Percentiles rank a stretch among this genome's conserved stretches.
Conservation (phyloP, 2,797 vertebrate species). For the Tarsius wallacei region DNA sequence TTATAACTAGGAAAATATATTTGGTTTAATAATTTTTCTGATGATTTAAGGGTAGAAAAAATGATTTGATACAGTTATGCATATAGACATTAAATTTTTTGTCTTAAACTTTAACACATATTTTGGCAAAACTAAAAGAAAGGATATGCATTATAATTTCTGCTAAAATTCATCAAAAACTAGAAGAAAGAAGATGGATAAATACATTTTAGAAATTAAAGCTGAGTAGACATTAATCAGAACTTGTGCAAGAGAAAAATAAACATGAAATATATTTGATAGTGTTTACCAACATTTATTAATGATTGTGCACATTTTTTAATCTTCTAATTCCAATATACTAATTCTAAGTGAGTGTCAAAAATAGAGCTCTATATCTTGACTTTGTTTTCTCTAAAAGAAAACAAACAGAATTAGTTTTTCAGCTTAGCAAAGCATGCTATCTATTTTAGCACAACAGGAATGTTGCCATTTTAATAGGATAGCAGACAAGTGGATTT, state of each 20-base stretch:
- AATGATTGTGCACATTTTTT: slow-evolving; percentile 7
- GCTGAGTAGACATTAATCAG: background rate
- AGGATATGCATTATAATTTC: background rate
- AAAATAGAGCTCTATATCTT: background rate
- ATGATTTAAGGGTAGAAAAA: background rate
- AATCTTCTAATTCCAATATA: background rate
- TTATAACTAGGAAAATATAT: background rate
- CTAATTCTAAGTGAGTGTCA: background rate
- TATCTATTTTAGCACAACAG: slow-evolving; percentile 45
- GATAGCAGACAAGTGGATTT: slow-evolving; percentile 65
- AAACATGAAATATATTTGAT: background rate
- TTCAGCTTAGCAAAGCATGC: slow-evolving; percentile 37
- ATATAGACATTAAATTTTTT: background rate
- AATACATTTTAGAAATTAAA: slow-evolving; percentile 8
- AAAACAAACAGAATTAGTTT: slow-evolving; percentile 65
- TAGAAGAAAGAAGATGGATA: background rate
- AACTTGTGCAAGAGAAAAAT: background rate
- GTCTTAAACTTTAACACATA: slow-evolving; percentile 32
- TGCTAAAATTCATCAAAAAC: background rate
- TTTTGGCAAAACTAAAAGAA: background rate
- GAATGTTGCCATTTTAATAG: slow-evolving; percentile 67
- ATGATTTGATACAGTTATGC: background rate
- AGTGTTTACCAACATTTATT: background rate
- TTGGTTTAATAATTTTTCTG: background rate
- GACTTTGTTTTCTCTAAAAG: background rate